A percentile compares a stretch with the other conserved stretches of the same genome.
Evolutionary conservation across 2,888 invertebrate species (phyloP).

Genomic region (Ferdinandea cuprea): DNA sequence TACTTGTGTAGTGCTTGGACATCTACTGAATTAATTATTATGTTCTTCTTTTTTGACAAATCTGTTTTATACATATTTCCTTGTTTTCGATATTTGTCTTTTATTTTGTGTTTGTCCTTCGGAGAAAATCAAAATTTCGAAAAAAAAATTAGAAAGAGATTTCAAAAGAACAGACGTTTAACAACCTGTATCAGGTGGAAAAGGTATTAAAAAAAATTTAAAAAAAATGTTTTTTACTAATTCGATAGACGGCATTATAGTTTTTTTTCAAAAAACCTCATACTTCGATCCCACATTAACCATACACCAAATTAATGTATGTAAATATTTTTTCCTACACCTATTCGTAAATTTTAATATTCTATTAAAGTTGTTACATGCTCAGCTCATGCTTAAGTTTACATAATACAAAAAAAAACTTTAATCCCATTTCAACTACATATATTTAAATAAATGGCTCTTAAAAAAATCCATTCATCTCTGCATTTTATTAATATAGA

Average conservation of each 20-base stretch:
- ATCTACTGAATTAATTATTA: conserved; percentile 49
- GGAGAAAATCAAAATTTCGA: conserved; percentile 11
- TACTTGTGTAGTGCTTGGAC: conserved; percentile 48
- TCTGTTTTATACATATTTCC: conserved; percentile 1
- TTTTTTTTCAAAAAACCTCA: background rate
- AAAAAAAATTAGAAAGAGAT: conserved; percentile 42
- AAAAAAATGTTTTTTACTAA: conserved; percentile 9
- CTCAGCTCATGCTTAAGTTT: conserved; percentile 36
- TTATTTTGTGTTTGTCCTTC: conserved; percentile 22
- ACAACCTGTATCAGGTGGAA: conserved; percentile 74
- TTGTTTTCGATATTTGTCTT: background rate
- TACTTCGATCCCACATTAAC: too few species aligned
- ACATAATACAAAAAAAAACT: conserved; percentile 1
- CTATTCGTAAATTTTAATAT: conserved; percentile 11
- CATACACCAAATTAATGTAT: too few species aligned
- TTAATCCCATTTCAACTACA: conserved; percentile 17
- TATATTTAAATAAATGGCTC: conserved; percentile 5
- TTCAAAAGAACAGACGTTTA: conserved; percentile 37
- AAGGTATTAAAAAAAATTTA: conserved; percentile 58
- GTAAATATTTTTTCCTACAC: conserved; percentile 1
- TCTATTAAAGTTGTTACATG: conserved; percentile 29
- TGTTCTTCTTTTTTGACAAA: background rate
- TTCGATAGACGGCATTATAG: background rate
- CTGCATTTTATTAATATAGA: conserved; percentile 26
- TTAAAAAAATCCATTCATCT: conserved; percentile 70